A percentile compares a stretch with the other conserved stretches of the same genome.
Evolutionary conservation across 2,888 invertebrate species (phyloP).

Genomic region (Dryobota labecula): DNA sequence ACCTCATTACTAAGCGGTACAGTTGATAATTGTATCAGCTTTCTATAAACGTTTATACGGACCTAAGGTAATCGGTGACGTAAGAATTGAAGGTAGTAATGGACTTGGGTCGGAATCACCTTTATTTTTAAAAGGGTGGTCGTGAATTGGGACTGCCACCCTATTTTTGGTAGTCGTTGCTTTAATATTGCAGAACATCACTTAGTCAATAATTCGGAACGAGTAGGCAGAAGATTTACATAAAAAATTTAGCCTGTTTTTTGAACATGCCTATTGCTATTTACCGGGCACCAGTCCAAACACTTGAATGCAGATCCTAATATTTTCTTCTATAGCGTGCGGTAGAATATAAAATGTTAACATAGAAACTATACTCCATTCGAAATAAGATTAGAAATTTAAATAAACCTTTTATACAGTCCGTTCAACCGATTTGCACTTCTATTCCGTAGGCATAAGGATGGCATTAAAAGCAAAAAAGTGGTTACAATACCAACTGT

Average conservation of each 20-base stretch:
- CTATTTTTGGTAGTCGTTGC: not conserved
- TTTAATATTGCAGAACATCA: not conserved
- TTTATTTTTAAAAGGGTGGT: conserved; percentile 38
- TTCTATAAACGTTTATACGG: conserved; percentile 9
- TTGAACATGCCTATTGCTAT: not conserved
- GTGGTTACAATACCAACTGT: no score
- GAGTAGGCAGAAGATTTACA: not conserved
- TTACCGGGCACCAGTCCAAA: not conserved
- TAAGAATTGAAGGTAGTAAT: conserved; percentile 45
- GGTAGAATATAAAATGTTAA: no score
- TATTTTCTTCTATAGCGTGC: not conserved
- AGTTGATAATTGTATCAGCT: conserved; percentile 13
- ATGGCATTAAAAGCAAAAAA: no score
- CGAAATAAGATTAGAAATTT: no score
- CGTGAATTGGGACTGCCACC: not conserved
- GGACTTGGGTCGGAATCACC: conserved; percentile 27
- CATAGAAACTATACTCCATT: no score
- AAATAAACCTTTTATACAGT: no score
- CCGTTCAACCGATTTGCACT: no score
- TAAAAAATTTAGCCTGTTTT: not conserved
- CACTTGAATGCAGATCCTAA: not conserved
- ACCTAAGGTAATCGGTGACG: conserved; percentile 42
- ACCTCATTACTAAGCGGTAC: conserved; percentile 2
- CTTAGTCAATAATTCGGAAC: no score
- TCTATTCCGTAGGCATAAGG: no score